Percentiles rank a stretch among this genome's conserved stretches.
phyloP scores from a whole-genome alignment of 2,113 vertebrate genomes.

The Nycticebus coucang region DNA sequence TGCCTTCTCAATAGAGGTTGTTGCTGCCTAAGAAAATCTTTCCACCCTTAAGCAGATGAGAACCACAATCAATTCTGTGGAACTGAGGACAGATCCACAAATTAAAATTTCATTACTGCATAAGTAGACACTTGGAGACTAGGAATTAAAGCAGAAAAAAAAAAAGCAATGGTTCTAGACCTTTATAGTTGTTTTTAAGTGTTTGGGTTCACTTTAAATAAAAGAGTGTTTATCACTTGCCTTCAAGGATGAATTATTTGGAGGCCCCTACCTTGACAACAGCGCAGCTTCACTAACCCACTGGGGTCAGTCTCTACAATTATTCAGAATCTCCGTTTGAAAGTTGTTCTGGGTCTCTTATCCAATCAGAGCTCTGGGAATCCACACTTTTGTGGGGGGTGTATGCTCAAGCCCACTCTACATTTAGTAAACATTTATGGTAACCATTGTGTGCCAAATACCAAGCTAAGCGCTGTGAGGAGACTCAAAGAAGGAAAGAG shows the following conservation, averaged over 20 bases:
- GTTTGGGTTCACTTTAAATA: neutral
- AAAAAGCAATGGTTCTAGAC: neutral
- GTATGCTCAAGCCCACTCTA: neutral
- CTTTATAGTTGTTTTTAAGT: neutral
- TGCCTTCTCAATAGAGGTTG: slow-evolving; percentile 19
- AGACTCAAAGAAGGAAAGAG: neutral
- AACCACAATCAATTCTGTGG: slow-evolving; percentile 34
- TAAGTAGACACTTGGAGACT: neutral
- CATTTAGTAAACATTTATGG: neutral
- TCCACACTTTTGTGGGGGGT: neutral
- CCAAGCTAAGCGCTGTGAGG: neutral
- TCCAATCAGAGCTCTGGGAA: neutral
- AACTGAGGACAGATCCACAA: slow-evolving; percentile 58
- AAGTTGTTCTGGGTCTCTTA: neutral
- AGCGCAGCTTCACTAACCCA: neutral
- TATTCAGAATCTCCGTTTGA: neutral
- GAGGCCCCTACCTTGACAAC: neutral
- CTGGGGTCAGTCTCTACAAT: neutral
- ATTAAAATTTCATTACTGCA: slow-evolving; percentile 26
- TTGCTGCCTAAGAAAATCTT: slow-evolving; percentile 49
- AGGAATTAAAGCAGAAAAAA: neutral
- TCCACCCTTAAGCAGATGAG: slow-evolving; percentile 52
- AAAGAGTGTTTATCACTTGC: neutral
- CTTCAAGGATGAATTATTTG: slow-evolving; percentile 5
- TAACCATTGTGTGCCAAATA: neutral